phyloP scores from a whole-genome alignment of 2,888 invertebrate species.

The Abrostola tripartita region DNA sequence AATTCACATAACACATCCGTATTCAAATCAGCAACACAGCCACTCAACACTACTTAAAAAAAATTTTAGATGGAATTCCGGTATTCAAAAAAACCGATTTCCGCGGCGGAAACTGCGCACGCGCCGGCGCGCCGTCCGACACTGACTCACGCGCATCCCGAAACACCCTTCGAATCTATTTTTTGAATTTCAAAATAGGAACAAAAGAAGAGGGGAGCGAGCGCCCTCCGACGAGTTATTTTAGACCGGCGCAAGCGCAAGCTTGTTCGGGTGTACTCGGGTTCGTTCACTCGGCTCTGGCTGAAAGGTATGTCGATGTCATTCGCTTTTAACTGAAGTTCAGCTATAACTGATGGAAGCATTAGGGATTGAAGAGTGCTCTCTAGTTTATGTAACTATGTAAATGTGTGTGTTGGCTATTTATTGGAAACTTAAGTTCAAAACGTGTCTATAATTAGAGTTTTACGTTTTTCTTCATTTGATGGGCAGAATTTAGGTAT shows the following conservation, averaged over 20 bases:
- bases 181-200: constrained; percentile 86
- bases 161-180: constrained; percentile 84
- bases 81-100: constrained; percentile 57
- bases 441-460: constrained; percentile 46
- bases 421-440: constrained; percentile 43
- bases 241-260: constrained; percentile 76
- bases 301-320: constrained; percentile 60
- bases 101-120: constrained; percentile 72
- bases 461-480: constrained; percentile 32
- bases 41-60: constrained; percentile 63
- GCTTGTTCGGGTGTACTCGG: constrained; percentile 48
- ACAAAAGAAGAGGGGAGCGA: constrained; percentile 87
- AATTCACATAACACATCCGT: constrained; percentile 49
- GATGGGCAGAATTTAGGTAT: constrained; percentile 3
- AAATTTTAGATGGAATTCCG: constrained; percentile 57
- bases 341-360: constrained; percentile 57
- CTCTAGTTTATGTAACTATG: constrained; percentile 46
- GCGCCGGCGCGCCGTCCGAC: constrained; percentile 80
- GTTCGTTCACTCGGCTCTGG: constrained; percentile 84
- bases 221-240: constrained; percentile 83
- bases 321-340: constrained; percentile 59
- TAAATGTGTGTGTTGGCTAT: constrained; percentile 58
- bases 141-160: constrained; percentile 85
- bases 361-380: constrained; percentile 51
- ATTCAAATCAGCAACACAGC: constrained; percentile 39